phyloP scores from a whole-genome alignment of 2,888 invertebrate species.

The Pyrrhia umbra region DNA sequence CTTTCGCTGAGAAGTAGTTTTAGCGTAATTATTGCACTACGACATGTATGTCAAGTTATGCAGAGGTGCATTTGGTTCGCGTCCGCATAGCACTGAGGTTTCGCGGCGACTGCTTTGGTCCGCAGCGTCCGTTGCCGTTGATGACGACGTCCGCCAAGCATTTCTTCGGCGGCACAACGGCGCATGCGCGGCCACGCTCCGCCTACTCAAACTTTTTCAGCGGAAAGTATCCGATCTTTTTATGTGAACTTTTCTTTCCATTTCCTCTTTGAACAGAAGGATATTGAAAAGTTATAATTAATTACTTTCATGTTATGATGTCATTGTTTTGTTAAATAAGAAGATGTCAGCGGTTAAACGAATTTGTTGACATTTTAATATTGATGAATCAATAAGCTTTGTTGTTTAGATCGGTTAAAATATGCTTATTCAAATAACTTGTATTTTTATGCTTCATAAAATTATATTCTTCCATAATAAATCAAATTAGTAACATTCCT shows the following conservation, averaged over 20 bases:
- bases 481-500: neutral
- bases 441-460: neutral
- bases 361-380: slow-evolving; percentile 34
- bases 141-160: slow-evolving; percentile 79
- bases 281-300: slow-evolving; percentile 65
- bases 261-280: slow-evolving; percentile 56
- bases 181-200: slow-evolving; percentile 82
- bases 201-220: slow-evolving; percentile 82
- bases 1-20: slow-evolving; percentile 49
- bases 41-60: slow-evolving; percentile 58
- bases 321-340: slow-evolving; percentile 32
- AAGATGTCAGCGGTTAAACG: slow-evolving; percentile 21
- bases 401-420: slow-evolving; percentile 11
- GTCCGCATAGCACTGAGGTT: slow-evolving; percentile 79
- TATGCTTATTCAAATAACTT: slow-evolving; percentile 14
- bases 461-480: neutral
- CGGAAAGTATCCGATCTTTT: slow-evolving; percentile 62
- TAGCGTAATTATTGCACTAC: slow-evolving; percentile 66
- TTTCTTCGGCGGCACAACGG: slow-evolving; percentile 76
- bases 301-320: slow-evolving; percentile 49
- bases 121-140: slow-evolving; percentile 75
- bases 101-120: slow-evolving; percentile 82
- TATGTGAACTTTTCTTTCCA: slow-evolving; percentile 66
- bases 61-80: slow-evolving; percentile 78
- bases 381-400: slow-evolving; percentile 1